Evolutionary conservation across 2,113 vertebrate species (phyloP).

Genomic region (Pleuronectes platessa): DNA sequence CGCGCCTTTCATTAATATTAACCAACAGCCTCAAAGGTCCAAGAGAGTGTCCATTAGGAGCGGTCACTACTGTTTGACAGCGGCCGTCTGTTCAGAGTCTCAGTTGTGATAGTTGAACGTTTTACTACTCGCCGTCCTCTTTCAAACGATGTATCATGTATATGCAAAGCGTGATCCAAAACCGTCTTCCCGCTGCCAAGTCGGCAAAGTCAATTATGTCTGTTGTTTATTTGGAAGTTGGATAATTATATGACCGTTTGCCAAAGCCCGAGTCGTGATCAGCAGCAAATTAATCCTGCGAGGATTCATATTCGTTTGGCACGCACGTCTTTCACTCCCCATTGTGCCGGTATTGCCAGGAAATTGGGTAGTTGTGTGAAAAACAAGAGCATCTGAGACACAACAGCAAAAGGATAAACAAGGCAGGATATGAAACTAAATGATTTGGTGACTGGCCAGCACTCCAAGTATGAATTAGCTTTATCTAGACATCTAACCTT

Average conservation of each 20-base stretch:
- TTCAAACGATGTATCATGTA: slow-evolving; percentile 26
- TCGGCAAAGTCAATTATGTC: slow-evolving; percentile 71
- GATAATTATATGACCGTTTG: slow-evolving; percentile 55
- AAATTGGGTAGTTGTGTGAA: slow-evolving; percentile 57
- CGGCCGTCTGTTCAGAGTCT: slow-evolving; percentile 67
- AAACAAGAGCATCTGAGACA: slow-evolving; percentile 50
- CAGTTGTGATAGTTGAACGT: slow-evolving; percentile 34
- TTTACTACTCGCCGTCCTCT: slow-evolving; percentile 18
- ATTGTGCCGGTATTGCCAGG: slow-evolving; percentile 46
- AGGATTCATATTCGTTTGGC: slow-evolving; percentile 68
- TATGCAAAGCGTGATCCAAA: slow-evolving; percentile 46
- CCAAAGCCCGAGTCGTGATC: slow-evolving; percentile 65
- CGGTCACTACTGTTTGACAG: slow-evolving; percentile 61
- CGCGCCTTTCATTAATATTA: slow-evolving; percentile 74
- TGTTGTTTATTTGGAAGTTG: slow-evolving; percentile 67
- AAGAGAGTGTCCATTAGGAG: slow-evolving; percentile 56
- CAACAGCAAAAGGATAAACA: slow-evolving; percentile 50
- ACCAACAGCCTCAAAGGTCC: slow-evolving; percentile 51
- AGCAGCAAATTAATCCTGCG: slow-evolving; percentile 70
- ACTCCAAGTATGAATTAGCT: slow-evolving; percentile 35
- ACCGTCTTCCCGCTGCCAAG: slow-evolving; percentile 49
- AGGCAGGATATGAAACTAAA: slow-evolving; percentile 54
- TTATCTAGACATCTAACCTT: slow-evolving; percentile 33
- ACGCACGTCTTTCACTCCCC: slow-evolving; percentile 25
- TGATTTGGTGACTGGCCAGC: slow-evolving; percentile 55